A percentile compares a stretch with the other conserved stretches of the same genome.
These are phyloP conservation scores for Drosophila malerkotliana DNA, from an alignment of 1,140 invertebrate species.

Conservation along the genomic window DNA sequence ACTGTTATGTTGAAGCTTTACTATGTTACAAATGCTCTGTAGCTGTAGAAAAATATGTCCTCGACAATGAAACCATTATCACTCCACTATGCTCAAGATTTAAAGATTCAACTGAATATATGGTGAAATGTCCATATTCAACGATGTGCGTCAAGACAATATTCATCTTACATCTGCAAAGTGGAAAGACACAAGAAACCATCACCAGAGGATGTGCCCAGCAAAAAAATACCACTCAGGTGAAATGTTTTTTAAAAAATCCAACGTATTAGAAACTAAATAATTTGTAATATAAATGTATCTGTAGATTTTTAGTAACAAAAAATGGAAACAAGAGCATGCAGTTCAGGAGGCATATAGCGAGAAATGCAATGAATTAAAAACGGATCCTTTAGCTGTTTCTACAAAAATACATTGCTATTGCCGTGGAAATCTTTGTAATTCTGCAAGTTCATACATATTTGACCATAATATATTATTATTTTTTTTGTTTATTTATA, in stretches of 20 bases:
- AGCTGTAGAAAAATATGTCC: slow-evolving; percentile 81
- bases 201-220: slow-evolving; percentile 89
- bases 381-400: slow-evolving; percentile 86
- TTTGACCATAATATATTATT: slow-evolving; percentile 62
- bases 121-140: slow-evolving; percentile 90
- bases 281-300: slow-evolving; percentile 7
- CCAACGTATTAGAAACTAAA: not conserved
- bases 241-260: slow-evolving; percentile 13
- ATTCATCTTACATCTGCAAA: slow-evolving; percentile 86
- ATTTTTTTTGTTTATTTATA: slow-evolving; percentile 84
- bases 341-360: slow-evolving; percentile 87
- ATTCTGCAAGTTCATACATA: slow-evolving; percentile 85
- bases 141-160: slow-evolving; percentile 92
- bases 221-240: slow-evolving; percentile 87
- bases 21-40: slow-evolving; percentile 89
- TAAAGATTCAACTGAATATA: slow-evolving; percentile 87
- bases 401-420: slow-evolving; percentile 87
- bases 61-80: slow-evolving; percentile 80
- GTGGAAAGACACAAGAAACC: slow-evolving; percentile 87
- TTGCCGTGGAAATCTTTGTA: slow-evolving; percentile 88
- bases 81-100: slow-evolving; percentile 89
- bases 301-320: slow-evolving; percentile 84
- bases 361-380: slow-evolving; percentile 87
- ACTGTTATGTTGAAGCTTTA: slow-evolving; percentile 53
- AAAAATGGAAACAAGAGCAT: slow-evolving; percentile 86